Percentiles rank a stretch among this genome's conserved stretches.
phyloP scores from a whole-genome alignment of 1,140 invertebrate species.

The Luehdorfia chinensis region DNA sequence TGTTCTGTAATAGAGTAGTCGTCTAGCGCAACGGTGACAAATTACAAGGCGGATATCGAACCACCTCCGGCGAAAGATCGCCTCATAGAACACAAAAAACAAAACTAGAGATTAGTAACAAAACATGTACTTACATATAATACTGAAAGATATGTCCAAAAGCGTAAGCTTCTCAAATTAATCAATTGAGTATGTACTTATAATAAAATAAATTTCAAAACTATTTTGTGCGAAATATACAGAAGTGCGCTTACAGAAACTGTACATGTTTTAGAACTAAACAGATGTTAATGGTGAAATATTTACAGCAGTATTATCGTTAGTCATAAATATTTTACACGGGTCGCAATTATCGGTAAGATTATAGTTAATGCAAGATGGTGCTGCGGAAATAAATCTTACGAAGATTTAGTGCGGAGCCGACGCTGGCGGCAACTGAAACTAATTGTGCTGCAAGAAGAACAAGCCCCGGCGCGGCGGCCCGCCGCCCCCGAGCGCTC shows the following conservation, averaged over 20 bases:
- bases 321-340: slow-evolving; percentile 72
- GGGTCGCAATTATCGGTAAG: slow-evolving; percentile 68
- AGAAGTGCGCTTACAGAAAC: slow-evolving; percentile 77
- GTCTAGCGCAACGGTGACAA: slow-evolving; percentile 47
- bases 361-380: slow-evolving; percentile 73
- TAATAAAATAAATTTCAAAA: slow-evolving; percentile 74
- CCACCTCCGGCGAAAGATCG: slow-evolving; percentile 36
- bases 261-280: slow-evolving; percentile 80
- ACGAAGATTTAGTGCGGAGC: slow-evolving; percentile 72
- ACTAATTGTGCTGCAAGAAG: slow-evolving; percentile 78
- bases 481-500: slow-evolving; percentile 30
- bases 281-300: slow-evolving; percentile 75
- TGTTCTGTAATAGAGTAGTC: slow-evolving; percentile 64
- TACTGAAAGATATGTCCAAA: slow-evolving; percentile 74
- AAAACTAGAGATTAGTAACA: slow-evolving; percentile 76
- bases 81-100: slow-evolving; percentile 63
- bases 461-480: slow-evolving; percentile 65
- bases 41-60: slow-evolving; percentile 40
- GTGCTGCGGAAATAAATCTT: slow-evolving; percentile 77
- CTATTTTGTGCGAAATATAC: slow-evolving; percentile 78
- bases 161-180: slow-evolving; percentile 77
- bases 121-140: slow-evolving; percentile 78
- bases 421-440: slow-evolving; percentile 77
- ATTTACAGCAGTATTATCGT: slow-evolving; percentile 76
- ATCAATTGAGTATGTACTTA: slow-evolving; percentile 57